These are phyloP conservation scores for Hyperopisus bebe DNA, from an alignment of 2,113 vertebrate genomes.

Conservation along the genomic window DNA sequence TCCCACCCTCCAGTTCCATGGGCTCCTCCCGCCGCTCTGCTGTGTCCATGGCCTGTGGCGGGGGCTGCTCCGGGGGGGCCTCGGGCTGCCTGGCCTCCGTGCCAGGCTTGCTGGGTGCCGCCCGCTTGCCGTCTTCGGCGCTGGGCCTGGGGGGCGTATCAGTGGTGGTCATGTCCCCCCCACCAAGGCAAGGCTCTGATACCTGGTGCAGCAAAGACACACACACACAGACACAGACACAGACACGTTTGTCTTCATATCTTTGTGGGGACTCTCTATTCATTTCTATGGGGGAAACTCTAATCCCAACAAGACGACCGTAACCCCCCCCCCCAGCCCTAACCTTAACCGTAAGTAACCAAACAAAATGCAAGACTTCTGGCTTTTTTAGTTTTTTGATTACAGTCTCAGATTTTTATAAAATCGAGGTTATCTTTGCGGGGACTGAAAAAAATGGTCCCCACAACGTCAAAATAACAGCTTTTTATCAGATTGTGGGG, in stretches of 20 bases:
- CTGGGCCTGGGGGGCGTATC: slow-evolving; percentile 72
- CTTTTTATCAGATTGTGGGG: background rate
- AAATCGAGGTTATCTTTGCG: background rate
- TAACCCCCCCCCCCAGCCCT: background rate
- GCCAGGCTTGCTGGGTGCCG: slow-evolving; percentile 65
- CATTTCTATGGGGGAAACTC: background rate
- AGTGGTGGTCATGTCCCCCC: slow-evolving; percentile 86
- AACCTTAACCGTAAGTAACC: background rate
- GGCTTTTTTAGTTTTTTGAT: background rate
- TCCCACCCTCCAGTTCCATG: slow-evolving; percentile 75
- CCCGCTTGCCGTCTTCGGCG: slow-evolving; percentile 76
- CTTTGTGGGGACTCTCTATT: background rate
- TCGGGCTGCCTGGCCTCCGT: slow-evolving; percentile 62
- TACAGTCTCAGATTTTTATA: background rate
- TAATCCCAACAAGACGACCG: background rate
- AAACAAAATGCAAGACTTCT: background rate
- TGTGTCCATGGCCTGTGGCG: slow-evolving; percentile 51
- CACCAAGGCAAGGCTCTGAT: slow-evolving; percentile 57
- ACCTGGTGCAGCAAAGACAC: slow-evolving; percentile 51
- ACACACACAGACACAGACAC: background rate
- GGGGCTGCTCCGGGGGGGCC: slow-evolving; percentile 49
- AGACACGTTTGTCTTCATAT: background rate
- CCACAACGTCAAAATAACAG: background rate
- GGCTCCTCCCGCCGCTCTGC: slow-evolving; percentile 62
- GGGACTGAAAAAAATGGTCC: background rate